Evolutionary conservation across 2,797 vertebrate genomes (phyloP).

Genomic region (Acanthopagrus latus): DNA sequence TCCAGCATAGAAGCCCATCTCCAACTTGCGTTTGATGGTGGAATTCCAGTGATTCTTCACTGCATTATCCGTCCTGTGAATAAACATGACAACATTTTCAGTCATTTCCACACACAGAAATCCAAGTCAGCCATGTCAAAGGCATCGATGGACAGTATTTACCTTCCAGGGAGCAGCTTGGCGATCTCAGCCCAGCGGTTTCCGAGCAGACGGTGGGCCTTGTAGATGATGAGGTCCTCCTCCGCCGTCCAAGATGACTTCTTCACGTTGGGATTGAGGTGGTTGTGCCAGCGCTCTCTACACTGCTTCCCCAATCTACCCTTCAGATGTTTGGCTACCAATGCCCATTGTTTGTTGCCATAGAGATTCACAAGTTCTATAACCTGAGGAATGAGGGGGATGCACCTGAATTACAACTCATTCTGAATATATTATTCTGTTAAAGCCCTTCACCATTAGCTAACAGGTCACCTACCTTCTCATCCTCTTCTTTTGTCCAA

Average conservation of each 20-base stretch:
- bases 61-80: slow-evolving; percentile 95
- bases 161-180: slow-evolving; percentile 97
- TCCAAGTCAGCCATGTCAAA: not conserved
- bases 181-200: slow-evolving; percentile 99
- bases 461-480: slow-evolving; percentile 86
- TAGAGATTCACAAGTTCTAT: slow-evolving; percentile 96
- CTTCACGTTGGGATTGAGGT: slow-evolving; percentile 97
- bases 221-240: slow-evolving; percentile 96
- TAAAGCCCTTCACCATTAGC: too few species aligned
- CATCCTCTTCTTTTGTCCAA: slow-evolving; percentile 99
- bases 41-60: slow-evolving; percentile 99
- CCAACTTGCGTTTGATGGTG: slow-evolving; percentile 96
- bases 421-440: not conserved
- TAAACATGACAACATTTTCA: not conserved
- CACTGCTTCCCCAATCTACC: slow-evolving; percentile 98
- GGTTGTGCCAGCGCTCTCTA: slow-evolving; percentile 98
- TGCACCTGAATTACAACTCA: not conserved
- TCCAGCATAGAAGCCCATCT: slow-evolving; percentile 90
- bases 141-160: not conserved
- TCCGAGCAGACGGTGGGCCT: slow-evolving; percentile 94
- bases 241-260: slow-evolving; percentile 98
- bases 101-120: not conserved
- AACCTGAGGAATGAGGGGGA: slow-evolving; percentile 83
- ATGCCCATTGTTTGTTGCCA: slow-evolving; percentile 96
- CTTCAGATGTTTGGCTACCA: slow-evolving; percentile 96